A percentile compares a stretch with the other conserved stretches of the same genome.
Conservation (phyloP, 2,888 invertebrate genomes). For the Leptinotarsa juncta region DNA sequence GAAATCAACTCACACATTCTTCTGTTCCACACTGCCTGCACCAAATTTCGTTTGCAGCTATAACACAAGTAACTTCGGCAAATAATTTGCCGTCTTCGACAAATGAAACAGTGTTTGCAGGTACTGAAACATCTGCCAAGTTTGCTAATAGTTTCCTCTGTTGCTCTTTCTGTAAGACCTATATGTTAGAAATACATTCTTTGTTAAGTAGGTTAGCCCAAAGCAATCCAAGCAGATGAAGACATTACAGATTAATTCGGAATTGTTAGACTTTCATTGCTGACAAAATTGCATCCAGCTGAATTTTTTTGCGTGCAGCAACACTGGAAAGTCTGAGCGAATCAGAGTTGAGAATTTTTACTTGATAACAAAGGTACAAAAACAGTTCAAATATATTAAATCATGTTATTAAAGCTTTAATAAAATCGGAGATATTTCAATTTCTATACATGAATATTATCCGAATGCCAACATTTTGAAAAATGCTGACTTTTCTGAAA, state of each 20-base stretch:
- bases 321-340: no score
- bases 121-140: conserved; percentile 58
- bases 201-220: conserved; percentile 41
- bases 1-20: conserved; percentile 64
- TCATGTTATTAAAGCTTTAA: no score
- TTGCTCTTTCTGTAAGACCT: conserved; percentile 63
- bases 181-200: conserved; percentile 42
- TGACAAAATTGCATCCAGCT: no score
- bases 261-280: no score
- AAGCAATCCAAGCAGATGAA: conserved; percentile 45
- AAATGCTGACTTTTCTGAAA: no score
- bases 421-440: no score
- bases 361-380: no score
- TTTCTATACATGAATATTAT: no score
- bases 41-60: conserved; percentile 68
- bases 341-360: no score
- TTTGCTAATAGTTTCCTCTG: conserved; percentile 40
- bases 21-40: conserved; percentile 67
- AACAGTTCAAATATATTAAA: no score
- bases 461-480: no score
- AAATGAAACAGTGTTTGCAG: conserved; percentile 60
- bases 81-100: conserved; percentile 63
- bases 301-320: no score
- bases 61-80: conserved; percentile 64
- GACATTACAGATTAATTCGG: conserved; percentile 17